Evolutionary conservation across 2,113 vertebrate species (phyloP).

Genomic region (western clawed frog (Xenopus tropicalis)): UCB_Xtro_10.0 CM004445.2:65355001-65355500

Average conservation of each 20-base stretch:
- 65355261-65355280: slow-evolving; percentile 49
- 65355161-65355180: slow-evolving; percentile 38
- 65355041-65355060: slow-evolving; percentile 24
- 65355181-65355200: slow-evolving; percentile 42
- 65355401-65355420: slow-evolving; percentile 59
- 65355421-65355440: slow-evolving; percentile 63
- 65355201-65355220: slow-evolving; percentile 63
- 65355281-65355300: slow-evolving; percentile 59
- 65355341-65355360: slow-evolving; percentile 54
- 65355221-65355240: slow-evolving; percentile 71
- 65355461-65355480: slow-evolving; percentile 65
- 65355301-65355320: slow-evolving; percentile 61
- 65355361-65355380: slow-evolving; percentile 62
- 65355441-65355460: slow-evolving; percentile 69
- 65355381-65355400: slow-evolving; percentile 59
- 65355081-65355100: slow-evolving; percentile 49
- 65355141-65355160: slow-evolving; percentile 46
- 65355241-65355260: slow-evolving; percentile 58
- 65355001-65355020: slow-evolving; percentile 4
- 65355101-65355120: slow-evolving; percentile 48
- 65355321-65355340: slow-evolving; percentile 54
- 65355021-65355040: slow-evolving; percentile 22
- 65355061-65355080: slow-evolving; percentile 24
- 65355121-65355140: slow-evolving; percentile 54
- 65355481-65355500: slow-evolving; percentile 75